These are phyloP conservation scores for Portunus trituberculatus DNA, from an alignment of 1,140 invertebrate genomes.

Conservation along the genomic window DNA sequence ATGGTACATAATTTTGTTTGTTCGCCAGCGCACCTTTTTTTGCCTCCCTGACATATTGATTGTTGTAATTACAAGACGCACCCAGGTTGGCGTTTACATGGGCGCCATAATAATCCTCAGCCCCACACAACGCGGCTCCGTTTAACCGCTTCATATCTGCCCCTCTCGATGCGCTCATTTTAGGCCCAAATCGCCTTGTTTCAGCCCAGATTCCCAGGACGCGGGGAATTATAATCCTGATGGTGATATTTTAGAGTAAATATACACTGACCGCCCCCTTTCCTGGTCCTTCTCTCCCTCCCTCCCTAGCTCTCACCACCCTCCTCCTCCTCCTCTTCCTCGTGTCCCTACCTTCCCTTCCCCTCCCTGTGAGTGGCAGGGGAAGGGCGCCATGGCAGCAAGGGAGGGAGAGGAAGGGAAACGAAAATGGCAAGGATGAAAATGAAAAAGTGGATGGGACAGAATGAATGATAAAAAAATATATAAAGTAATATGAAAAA, in stretches of 20 bases:
- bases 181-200: constrained; percentile 27
- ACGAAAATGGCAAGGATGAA: constrained; percentile 13
- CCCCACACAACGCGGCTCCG: background rate
- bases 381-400: background rate
- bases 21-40: constrained; percentile 37
- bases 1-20: constrained; percentile 75
- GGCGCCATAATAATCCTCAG: constrained; percentile 9
- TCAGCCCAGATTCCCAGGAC: constrained; percentile 17
- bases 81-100: constrained; percentile 52
- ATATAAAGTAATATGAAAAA: background rate
- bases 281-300: no score
- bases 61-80: constrained; percentile 67
- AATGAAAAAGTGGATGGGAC: background rate
- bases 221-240: constrained; percentile 25
- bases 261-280: background rate
- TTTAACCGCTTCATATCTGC: constrained; percentile 27
- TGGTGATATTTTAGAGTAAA: constrained; percentile 46
- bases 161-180: constrained; percentile 25
- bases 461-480: background rate
- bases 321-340: background rate
- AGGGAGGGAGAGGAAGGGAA: constrained; percentile 39
- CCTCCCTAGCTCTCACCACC: background rate
- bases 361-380: background rate
- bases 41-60: constrained; percentile 67
- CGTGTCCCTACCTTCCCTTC: background rate